Conservation (phyloP, 2,113 vertebrate species). For the Equus quagga region DNA sequence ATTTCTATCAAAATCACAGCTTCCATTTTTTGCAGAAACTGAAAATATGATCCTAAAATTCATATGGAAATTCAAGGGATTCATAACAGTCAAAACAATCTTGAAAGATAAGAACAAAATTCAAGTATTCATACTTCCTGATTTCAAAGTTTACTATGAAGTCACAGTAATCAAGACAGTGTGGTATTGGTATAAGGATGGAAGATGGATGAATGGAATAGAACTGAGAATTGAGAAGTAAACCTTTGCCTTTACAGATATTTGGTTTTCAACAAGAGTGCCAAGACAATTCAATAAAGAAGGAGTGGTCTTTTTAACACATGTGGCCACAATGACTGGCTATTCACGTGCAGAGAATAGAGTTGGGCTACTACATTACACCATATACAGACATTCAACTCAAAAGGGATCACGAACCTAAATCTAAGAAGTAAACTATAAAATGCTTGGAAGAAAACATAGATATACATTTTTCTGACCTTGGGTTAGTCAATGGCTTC, state of each 20-base stretch:
- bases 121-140: too few relatives aligned
- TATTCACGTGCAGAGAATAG: neutral
- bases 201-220: too few relatives aligned
- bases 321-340: neutral
- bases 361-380: neutral
- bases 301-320: neutral
- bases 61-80: neutral
- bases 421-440: neutral
- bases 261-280: neutral
- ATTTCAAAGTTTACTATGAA: too few relatives aligned
- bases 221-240: too few relatives aligned
- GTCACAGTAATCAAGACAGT: neutral
- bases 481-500: neutral
- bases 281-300: neutral
- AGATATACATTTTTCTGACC: neutral
- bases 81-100: too few relatives aligned
- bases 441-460: neutral
- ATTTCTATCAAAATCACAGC: neutral
- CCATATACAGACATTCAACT: neutral
- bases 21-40: neutral
- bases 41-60: neutral
- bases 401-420: neutral
- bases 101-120: too few relatives aligned
- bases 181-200: neutral
- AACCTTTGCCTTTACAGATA: neutral